A percentile compares a stretch with the other conserved stretches of the same genome.
Evolutionary conservation across 2,888 invertebrate species (phyloP).

Genomic region (Rutpela maculata): DNA sequence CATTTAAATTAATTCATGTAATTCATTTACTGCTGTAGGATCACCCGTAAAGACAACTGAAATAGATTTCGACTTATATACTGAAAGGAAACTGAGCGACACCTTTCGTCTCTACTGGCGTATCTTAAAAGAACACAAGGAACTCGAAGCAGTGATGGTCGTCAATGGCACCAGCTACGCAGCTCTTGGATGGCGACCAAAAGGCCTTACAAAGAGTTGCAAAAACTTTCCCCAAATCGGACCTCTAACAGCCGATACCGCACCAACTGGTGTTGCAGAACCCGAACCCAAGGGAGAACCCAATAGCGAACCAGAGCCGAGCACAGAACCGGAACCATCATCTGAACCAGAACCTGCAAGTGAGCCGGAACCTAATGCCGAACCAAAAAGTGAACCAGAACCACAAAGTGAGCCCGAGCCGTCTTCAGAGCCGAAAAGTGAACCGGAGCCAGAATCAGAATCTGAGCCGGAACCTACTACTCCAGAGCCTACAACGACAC

Average conservation of each 20-base stretch:
- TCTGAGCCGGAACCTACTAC: conserved; percentile 68
- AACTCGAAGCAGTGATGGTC: conserved; percentile 90
- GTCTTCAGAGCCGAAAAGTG: conserved; percentile 55
- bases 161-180: conserved; percentile 93
- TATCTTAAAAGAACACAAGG: conserved; percentile 86
- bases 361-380: conserved; percentile 65
- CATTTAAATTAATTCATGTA: neutral
- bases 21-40: conserved; percentile 79
- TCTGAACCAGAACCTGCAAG: conserved; percentile 65
- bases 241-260: conserved; percentile 57
- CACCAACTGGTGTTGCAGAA: conserved; percentile 71
- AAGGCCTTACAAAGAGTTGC: conserved; percentile 83
- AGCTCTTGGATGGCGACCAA: conserved; percentile 95
- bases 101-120: conserved; percentile 90
- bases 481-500: conserved; percentile 46
- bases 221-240: conserved; percentile 86
- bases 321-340: conserved; percentile 70
- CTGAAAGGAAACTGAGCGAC: conserved; percentile 82
- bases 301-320: conserved; percentile 72
- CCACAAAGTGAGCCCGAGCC: conserved; percentile 66
- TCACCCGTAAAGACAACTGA: conserved; percentile 85
- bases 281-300: conserved; percentile 67
- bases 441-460: conserved; percentile 35
- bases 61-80: conserved; percentile 84
- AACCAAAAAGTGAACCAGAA: conserved; percentile 53